A percentile compares a stretch with the other conserved stretches of the same genome.
These are phyloP conservation scores for Montipora sp. DNA, from an alignment of 64 coral and sea anemone genomes.

Conservation along the genomic window DNA sequence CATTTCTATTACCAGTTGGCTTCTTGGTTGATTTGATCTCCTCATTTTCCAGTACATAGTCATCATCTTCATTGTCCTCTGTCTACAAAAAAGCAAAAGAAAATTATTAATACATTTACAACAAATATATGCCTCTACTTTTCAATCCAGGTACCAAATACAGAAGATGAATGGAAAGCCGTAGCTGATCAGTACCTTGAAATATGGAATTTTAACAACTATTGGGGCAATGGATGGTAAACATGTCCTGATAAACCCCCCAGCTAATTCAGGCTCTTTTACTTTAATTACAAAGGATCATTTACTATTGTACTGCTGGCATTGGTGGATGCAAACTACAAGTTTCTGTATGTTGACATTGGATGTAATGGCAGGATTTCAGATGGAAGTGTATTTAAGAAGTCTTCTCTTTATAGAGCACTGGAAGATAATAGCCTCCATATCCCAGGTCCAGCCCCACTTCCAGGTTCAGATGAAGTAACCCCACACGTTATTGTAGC, in stretches of 20 bases:
- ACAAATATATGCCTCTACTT: not conserved
- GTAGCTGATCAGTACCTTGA: constrained; percentile 36
- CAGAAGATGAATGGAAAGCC: constrained; percentile 50
- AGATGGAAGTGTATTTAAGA: constrained; percentile 27
- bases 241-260: constrained; percentile 13
- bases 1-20: not conserved
- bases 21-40: not conserved
- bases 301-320: constrained; percentile 58
- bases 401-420: not conserved
- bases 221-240: constrained; percentile 18
- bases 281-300: constrained; percentile 47
- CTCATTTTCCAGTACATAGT: not conserved
- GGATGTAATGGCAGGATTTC: constrained; percentile 22
- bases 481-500: constrained; percentile 7
- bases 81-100: not conserved
- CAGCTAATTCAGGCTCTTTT: constrained; percentile 46
- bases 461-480: not conserved
- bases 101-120: not conserved
- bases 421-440: not conserved
- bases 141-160: not conserved
- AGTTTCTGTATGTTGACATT: constrained; percentile 44
- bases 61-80: not conserved
- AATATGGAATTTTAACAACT: constrained; percentile 40
- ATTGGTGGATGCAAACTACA: constrained; percentile 52
- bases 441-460: not conserved